Evolutionary conservation across 1,140 invertebrate genomes (phyloP).

Genomic region (Anagrus nilaparvatae): DNA sequence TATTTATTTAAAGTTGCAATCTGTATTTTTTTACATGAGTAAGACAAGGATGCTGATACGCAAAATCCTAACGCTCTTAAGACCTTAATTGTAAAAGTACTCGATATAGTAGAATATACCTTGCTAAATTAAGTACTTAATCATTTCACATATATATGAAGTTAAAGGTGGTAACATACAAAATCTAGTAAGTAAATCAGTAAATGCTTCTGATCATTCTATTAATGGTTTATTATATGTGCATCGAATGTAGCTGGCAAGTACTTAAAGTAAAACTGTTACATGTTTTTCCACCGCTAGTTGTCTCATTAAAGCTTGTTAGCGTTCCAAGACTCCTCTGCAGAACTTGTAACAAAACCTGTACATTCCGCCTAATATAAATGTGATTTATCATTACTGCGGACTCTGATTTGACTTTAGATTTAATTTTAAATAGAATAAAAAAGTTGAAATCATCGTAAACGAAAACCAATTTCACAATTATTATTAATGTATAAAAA

Average conservation of each 20-base stretch:
- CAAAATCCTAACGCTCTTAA: too few relatives aligned
- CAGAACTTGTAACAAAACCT: constrained; percentile 91
- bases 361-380: constrained; percentile 92
- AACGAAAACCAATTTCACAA: not conserved
- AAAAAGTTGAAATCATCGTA: constrained; percentile 3
- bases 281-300: constrained; percentile 88
- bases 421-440: constrained; percentile 9
- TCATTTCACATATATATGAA: constrained; percentile 89
- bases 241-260: constrained; percentile 80
- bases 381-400: constrained; percentile 66
- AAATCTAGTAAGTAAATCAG: constrained; percentile 67
- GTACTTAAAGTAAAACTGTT: constrained; percentile 64
- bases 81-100: constrained; percentile 69
- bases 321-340: constrained; percentile 93
- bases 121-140: constrained; percentile 90
- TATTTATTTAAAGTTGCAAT: too few relatives aligned
- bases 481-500: not conserved
- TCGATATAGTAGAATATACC: constrained; percentile 85
- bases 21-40: too few relatives aligned
- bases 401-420: constrained; percentile 21
- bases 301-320: constrained; percentile 80
- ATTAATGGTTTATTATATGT: constrained; percentile 46
- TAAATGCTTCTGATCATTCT: constrained; percentile 56
- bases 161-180: constrained; percentile 79
- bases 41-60: too few relatives aligned